These are phyloP conservation scores for Trichonephila clavipes DNA, from an alignment of 1,140 invertebrate species.

Conservation along the genomic window DNA sequence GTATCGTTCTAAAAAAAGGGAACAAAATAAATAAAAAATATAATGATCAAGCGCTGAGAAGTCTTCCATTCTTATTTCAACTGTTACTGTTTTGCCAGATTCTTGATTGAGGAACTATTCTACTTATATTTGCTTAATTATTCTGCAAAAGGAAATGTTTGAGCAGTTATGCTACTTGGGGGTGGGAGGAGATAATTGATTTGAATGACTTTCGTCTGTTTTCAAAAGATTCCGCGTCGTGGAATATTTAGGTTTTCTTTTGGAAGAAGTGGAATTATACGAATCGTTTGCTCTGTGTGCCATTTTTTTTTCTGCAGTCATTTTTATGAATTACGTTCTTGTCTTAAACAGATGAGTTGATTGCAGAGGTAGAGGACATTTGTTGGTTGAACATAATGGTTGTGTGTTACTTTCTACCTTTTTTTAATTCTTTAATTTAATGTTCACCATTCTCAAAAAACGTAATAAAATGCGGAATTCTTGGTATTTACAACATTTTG, in stretches of 20 bases:
- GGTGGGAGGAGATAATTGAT: not conserved
- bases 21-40: not conserved
- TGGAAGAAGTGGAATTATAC: not conserved
- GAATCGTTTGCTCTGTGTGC: not conserved
- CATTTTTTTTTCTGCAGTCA: not conserved
- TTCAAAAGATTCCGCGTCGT: not conserved
- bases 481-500: not conserved
- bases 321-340: not conserved
- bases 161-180: not conserved
- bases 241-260: not conserved
- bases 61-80: not conserved
- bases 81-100: not conserved
- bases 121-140: not conserved
- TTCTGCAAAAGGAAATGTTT: not conserved
- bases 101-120: not conserved
- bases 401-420: not conserved
- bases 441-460: not conserved
- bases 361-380: not conserved
- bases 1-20: not conserved
- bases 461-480: not conserved
- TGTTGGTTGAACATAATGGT: not conserved
- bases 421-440: not conserved
- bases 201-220: constrained; percentile 13
- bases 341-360: not conserved
- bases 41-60: too few species aligned